Base-by-base conservation (phyloP, 2,797 vertebrate species). In the Menidia menidia region DNA sequence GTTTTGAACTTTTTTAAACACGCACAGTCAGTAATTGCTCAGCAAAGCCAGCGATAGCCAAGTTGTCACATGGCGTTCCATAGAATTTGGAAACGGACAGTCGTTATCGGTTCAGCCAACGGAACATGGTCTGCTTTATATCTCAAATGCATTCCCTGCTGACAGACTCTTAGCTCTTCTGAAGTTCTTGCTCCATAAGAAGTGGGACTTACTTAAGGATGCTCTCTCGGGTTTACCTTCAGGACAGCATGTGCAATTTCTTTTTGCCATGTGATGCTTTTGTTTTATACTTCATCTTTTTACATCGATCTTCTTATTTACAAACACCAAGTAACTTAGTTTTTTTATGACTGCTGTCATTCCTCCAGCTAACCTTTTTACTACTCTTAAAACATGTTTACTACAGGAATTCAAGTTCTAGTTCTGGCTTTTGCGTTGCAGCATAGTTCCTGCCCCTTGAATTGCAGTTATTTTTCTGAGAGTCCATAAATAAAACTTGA, bases 51-150 rank as follows among this genome's bases (percentile, higher is more conserved):
- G 56, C 42, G 64, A 66, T 56, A n/a, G 72, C 33, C 53, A 18
- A 73, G 39, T 58, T 71, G 65, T 83, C 67, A 72, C 62, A 15
- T 53, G 7, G n/a, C 12, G n/a, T 41, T 19, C 32, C 32, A 16
- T 4, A 52, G 18, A 11, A 47, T 45, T 73, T 78, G 73, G 60
- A 82, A 78, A 74, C 18, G 61, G 52, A 77, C 52, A 69, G 64
- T 41, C 41, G 65, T 79, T 80, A 25, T 55, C 61, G 73, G 51
- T 76, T n/a, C 54, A 71, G 73, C 59, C 71, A 77, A 56, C 30
- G 43, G 55, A n/a, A 64, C 12, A 3, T 71, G 1, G 39, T 85
- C 84, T 91, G 85, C 71, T 84, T 84, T 88, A 19, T 82, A 57
- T 90, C 76, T 81, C 58, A 1, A 51, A 35, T 52, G 10, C 55